A percentile compares a stretch with the other conserved stretches of the same genome.
phyloP scores from a whole-genome alignment of 2,888 invertebrate genomes.

The Andrena hattorfiana region DNA sequence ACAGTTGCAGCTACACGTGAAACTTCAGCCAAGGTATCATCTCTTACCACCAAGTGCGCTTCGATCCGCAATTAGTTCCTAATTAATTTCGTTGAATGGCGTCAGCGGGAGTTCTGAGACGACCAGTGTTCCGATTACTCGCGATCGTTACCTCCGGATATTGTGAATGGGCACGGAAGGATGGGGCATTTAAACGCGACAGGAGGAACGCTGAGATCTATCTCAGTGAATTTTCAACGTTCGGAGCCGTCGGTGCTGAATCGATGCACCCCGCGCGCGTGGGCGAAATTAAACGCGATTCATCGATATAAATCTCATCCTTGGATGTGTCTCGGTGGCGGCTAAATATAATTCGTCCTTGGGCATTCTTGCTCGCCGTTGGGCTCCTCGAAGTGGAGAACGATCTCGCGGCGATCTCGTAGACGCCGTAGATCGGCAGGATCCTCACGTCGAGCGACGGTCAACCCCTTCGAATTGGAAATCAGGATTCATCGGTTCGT shows the following conservation, averaged over 20 bases:
- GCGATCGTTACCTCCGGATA: not conserved
- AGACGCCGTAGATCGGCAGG: constrained; percentile 60
- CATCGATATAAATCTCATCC: constrained; percentile 62
- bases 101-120: not conserved
- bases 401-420: constrained; percentile 37
- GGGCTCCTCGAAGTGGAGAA: constrained; percentile 20
- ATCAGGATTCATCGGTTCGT: constrained; percentile 74
- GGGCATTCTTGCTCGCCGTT: constrained; percentile 42
- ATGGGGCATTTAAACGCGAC: not conserved
- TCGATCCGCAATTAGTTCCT: not conserved
- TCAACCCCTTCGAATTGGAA: constrained; percentile 74
- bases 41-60: not conserved
- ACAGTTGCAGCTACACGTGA: not conserved
- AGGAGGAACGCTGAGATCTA: not conserved
- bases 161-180: not conserved
- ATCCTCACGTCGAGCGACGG: constrained; percentile 68
- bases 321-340: constrained; percentile 48
- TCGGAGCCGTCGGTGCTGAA: not conserved
- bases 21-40: not conserved
- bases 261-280: not conserved
- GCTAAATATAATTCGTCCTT: constrained; percentile 73
- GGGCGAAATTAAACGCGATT: constrained; percentile 52
- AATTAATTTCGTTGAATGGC: constrained; percentile 9
- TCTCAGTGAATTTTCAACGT: not conserved
- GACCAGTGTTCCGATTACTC: not conserved